Evolutionary conservation across 2,113 vertebrate species (phyloP).

Genomic region (Rhinogobius similis): DNA sequence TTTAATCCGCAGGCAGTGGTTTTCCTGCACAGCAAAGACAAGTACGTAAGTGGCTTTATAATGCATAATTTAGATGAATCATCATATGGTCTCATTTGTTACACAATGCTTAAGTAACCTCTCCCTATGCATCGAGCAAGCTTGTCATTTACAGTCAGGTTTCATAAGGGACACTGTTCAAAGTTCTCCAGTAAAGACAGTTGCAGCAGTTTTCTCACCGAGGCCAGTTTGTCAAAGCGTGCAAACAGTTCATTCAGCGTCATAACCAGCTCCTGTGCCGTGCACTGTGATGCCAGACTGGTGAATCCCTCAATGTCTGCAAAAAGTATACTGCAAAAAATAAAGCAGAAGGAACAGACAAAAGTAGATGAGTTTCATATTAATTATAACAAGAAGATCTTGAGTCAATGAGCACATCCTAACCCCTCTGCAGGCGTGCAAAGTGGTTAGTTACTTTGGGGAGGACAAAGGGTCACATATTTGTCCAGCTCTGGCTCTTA

Average conservation of each 20-base stretch:
- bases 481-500: conserved; percentile 56
- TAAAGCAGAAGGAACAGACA: conserved; percentile 2
- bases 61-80: conserved; percentile 35
- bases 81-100: conserved; percentile 33
- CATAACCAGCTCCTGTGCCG: conserved; percentile 97
- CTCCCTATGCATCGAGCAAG: conserved; percentile 12
- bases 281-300: conserved; percentile 96
- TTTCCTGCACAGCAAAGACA: conserved; percentile 80
- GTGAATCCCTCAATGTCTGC: conserved; percentile 98
- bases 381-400: conserved; percentile 28
- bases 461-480: conserved; percentile 46
- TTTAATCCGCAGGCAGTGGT: conserved; percentile 96
- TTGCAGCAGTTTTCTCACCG: conserved; percentile 77
- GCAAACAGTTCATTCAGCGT: conserved; percentile 96
- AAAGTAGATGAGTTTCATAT: conserved; percentile 32
- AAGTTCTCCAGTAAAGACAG: conserved; percentile 20
- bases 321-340: conserved; percentile 88
- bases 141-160: conserved; percentile 23
- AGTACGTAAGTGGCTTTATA: not conserved
- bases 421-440: not conserved
- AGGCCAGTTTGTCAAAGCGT: conserved; percentile 95
- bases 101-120: conserved; percentile 30
- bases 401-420: conserved; percentile 27
- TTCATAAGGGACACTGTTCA: conserved; percentile 17
- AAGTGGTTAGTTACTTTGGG: conserved; percentile 27